phyloP scores from a whole-genome alignment of 2,888 invertebrate genomes.

The Eilema caniola region DNA sequence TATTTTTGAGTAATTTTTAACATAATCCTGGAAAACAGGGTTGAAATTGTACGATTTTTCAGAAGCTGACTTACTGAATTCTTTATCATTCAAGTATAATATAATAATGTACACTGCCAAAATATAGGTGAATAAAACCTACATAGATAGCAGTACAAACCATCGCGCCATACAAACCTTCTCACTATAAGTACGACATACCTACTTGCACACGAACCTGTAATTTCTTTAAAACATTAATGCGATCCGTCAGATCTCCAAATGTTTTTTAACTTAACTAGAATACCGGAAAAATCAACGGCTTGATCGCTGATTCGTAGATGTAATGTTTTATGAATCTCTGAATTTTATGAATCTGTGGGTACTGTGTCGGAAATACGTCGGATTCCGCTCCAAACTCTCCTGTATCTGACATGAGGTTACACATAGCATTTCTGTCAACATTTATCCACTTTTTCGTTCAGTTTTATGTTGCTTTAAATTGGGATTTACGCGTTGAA shows the following conservation, averaged over 20 bases:
- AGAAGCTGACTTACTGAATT: no score
- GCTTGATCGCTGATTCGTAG: conserved; percentile 30
- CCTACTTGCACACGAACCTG: neutral
- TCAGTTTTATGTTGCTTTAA: conserved; percentile 38
- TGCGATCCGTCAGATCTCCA: neutral
- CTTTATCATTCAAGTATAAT: no score
- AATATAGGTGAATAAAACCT: no score
- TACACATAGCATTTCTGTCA: conserved; percentile 22
- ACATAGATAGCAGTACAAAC: no score
- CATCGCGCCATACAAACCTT: no score
- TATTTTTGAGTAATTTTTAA: no score
- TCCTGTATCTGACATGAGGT: conserved; percentile 45
- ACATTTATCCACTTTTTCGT: conserved; percentile 25
- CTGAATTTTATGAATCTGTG: conserved; percentile 32
- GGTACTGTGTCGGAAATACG: conserved; percentile 34
- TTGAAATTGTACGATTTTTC: no score
- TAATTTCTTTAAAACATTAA: neutral
- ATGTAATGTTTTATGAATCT: conserved; percentile 49
- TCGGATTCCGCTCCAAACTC: conserved; percentile 32
- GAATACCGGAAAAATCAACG: conserved; percentile 22
- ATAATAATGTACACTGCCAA: no score
- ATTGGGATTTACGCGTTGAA: neutral
- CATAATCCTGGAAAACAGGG: no score
- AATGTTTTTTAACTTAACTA: neutral
- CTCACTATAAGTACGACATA: no score